Base-by-base conservation (phyloP, 92 coral and sea anemone genomes). In the Epizoanthus illoricatus region DNA sequence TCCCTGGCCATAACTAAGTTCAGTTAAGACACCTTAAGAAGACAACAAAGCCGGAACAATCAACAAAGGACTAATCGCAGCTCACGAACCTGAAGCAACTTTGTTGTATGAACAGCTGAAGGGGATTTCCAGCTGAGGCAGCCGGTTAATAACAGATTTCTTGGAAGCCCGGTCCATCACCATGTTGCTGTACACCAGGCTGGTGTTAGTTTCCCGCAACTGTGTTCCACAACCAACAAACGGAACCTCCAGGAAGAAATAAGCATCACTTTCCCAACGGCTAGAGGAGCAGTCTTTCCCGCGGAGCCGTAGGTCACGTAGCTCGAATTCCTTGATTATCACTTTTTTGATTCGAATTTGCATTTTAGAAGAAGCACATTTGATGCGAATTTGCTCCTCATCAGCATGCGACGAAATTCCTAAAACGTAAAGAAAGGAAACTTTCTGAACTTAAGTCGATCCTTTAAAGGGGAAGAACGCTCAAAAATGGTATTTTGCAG, bases 321-420 rank as follows among this genome's bases (percentile, higher is more conserved):
- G 72, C 61, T 78, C 72, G 57, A 78, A 78, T 9, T 78, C 82
- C 61, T 45, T 7, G 28, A 78, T 78, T 4, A 78, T 2, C 5
- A 42, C 28, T 45, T 64, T 78, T 21, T 2, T 78, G 4, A 78
- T 78, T 63, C 82, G 82, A 64, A 78, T 24, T 78, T 78, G 82
- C 82, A 78, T 78, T 70, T 62, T 78, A 12, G 82, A n/a, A 10
- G 82, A 78, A 15, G 59, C 82, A 43, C 82, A 78, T 78, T 78
- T 78, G 21, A 78, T 72, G 20, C 82, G 82, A 15, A 78, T 43
- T n/a, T 78, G 36, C 28, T 78, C 71, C 59, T 63, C 55, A 10
- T 78, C 20, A 10, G 59, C 82, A 43, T 78, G 72, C 19, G 82
- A 11, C 15, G 60, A 23, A 40, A 42, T 41, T 18, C 72, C 82